phyloP scores from a whole-genome alignment of 2,113 vertebrate genomes.

The Pipra filicauda region DNA sequence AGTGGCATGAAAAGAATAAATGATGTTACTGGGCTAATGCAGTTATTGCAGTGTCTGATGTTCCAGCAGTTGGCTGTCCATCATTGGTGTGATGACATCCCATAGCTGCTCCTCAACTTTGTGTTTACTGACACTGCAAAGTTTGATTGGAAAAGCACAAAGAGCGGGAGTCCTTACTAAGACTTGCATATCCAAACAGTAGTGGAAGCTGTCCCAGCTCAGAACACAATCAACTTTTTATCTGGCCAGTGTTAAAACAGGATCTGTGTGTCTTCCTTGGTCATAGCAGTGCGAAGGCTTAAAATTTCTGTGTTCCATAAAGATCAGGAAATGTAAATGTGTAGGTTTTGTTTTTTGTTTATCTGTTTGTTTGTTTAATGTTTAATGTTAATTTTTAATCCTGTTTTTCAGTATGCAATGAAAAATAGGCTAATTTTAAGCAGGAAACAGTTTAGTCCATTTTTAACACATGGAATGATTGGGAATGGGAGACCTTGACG shows the following conservation, averaged over 20 bases:
- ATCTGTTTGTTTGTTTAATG: neutral
- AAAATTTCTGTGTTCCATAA: neutral
- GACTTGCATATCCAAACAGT: neutral
- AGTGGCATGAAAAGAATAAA: neutral
- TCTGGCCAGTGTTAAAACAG: neutral
- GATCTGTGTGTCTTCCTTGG: neutral
- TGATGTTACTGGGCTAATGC: neutral
- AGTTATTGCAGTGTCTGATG: neutral
- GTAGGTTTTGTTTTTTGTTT: neutral
- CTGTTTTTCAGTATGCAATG: neutral
- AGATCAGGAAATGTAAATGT: neutral
- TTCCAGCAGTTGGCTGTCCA: neutral
- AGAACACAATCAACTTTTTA: neutral
- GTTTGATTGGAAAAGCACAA: neutral
- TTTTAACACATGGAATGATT: neutral
- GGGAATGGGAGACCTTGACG: neutral
- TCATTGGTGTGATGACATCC: neutral
- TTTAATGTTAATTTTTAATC: neutral
- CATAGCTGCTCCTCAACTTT: neutral
- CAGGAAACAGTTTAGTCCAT: neutral
- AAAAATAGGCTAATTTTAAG: neutral
- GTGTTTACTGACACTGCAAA: neutral
- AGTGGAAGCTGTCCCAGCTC: neutral
- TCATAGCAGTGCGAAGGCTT: neutral
- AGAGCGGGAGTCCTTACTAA: neutral